These are phyloP conservation scores for Dynastes tityus DNA, from an alignment of 2,888 invertebrate species.

Conservation along the genomic window DNA sequence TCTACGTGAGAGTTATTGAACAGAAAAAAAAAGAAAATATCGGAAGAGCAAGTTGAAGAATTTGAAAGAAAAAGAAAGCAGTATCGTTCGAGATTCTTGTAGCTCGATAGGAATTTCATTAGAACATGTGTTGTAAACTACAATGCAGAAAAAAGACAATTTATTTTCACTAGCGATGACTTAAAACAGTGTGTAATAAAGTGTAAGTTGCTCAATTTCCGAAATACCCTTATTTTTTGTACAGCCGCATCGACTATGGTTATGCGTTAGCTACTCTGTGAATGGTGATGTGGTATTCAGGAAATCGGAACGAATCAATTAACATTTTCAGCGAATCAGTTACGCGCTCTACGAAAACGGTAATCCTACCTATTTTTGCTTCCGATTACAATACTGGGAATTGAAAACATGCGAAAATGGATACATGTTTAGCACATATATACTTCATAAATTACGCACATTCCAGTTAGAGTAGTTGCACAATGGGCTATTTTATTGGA, in stretches of 20 bases:
- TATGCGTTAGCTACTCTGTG: background rate
- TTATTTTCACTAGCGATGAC: conserved; percentile 14
- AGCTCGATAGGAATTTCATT: conserved; percentile 6
- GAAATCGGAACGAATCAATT: background rate
- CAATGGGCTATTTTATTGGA: background rate
- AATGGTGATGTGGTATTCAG: conserved; percentile 10
- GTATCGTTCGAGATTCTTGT: background rate
- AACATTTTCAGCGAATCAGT: background rate
- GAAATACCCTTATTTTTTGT: conserved; percentile 14
- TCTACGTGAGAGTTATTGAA: background rate
- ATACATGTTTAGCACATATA: background rate
- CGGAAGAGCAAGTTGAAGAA: conserved; percentile 12
- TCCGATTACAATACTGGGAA: background rate
- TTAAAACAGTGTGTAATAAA: background rate
- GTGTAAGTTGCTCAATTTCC: conserved; percentile 7
- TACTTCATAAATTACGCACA: background rate
- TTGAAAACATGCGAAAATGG: background rate
- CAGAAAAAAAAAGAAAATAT: conserved; percentile 6
- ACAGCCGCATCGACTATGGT: background rate
- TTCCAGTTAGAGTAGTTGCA: background rate
- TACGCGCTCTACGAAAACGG: background rate
- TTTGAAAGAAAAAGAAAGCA: conserved; percentile 9
- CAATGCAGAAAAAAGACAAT: background rate
- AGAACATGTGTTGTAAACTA: background rate
- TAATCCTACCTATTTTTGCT: background rate